These are phyloP conservation scores for Coregonus sp. DNA, from an alignment of 2,797 vertebrate species.

Conservation along the genomic window DNA sequence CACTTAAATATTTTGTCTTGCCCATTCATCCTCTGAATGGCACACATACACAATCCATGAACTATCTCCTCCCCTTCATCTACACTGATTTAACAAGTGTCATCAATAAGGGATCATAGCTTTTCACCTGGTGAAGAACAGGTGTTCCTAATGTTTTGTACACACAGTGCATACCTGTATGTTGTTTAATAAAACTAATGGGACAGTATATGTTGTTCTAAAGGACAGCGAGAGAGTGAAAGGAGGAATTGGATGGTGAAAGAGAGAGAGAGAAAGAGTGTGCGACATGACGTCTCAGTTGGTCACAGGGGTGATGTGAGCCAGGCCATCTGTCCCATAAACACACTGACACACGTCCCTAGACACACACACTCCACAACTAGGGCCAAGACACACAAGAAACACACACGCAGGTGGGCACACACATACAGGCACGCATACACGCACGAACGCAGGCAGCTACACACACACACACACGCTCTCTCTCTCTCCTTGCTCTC, in stretches of 20 bases:
- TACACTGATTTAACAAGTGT: too few species aligned
- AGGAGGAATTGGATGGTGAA: neutral
- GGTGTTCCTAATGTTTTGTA: too few species aligned
- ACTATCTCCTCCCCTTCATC: too few species aligned
- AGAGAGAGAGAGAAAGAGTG: slow-evolving; percentile 51
- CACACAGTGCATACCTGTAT: too few species aligned
- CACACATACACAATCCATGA: too few species aligned
- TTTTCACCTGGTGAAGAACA: too few species aligned
- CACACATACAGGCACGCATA: slow-evolving; percentile 32
- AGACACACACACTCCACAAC: slow-evolving; percentile 38
- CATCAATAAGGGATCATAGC: too few species aligned
- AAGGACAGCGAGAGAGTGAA: neutral
- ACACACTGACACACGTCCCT: slow-evolving; percentile 58
- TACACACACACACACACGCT: slow-evolving; percentile 1
- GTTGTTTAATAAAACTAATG: too few species aligned
- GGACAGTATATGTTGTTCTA: too few species aligned
- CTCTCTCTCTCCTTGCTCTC: slow-evolving; percentile 37
- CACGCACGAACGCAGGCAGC: slow-evolving; percentile 21
- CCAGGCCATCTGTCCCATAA: slow-evolving; percentile 31
- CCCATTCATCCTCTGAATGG: too few species aligned
- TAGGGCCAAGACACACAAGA: slow-evolving; percentile 29
- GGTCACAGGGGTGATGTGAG: too few species aligned
- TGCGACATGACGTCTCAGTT: slow-evolving; percentile 43
- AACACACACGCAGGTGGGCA: slow-evolving; percentile 24
- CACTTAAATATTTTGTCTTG: too few species aligned